Conservation (phyloP, 2,888 invertebrate species). For the Carpatolechia fugitivella region DNA sequence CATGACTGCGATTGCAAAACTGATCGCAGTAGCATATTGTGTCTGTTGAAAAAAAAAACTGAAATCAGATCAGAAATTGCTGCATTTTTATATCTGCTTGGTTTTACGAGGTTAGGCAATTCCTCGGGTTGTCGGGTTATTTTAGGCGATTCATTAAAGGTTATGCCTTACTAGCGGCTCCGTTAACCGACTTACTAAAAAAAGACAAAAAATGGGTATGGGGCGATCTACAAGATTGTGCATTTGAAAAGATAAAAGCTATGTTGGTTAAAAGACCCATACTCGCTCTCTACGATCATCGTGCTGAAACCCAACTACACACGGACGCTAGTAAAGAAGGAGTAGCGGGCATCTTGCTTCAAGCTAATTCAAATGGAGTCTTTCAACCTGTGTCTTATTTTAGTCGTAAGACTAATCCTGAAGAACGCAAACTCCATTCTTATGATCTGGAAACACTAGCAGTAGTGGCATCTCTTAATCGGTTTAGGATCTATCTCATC, state of each 20-base stretch:
- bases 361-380: not conserved
- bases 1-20: constrained; percentile 86
- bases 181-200: constrained; percentile 23
- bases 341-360: constrained; percentile 19
- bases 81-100: no score
- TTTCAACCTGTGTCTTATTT: no score
- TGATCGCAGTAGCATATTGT: constrained; percentile 93
- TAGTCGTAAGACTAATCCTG: no score
- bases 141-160: constrained; percentile 19
- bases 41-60: constrained; percentile 51
- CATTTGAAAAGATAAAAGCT: constrained; percentile 27
- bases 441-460: no score
- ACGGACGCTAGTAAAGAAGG: constrained; percentile 16
- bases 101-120: constrained; percentile 19
- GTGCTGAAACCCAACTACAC: constrained; percentile 12
- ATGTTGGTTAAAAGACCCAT: constrained; percentile 27
- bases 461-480: no score
- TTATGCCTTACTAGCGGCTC: constrained; percentile 20
- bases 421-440: no score
- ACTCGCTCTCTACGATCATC: constrained; percentile 12
- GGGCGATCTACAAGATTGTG: constrained; percentile 21
- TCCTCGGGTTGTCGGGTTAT: constrained; percentile 18
- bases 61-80: no score
- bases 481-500: no score
- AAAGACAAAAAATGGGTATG: constrained; percentile 24